Evolutionary conservation across 2,797 vertebrate species (phyloP), one percentile per base, ranked within the genome.

Genomic region (Erpetoichthys calabaricus): DNA sequence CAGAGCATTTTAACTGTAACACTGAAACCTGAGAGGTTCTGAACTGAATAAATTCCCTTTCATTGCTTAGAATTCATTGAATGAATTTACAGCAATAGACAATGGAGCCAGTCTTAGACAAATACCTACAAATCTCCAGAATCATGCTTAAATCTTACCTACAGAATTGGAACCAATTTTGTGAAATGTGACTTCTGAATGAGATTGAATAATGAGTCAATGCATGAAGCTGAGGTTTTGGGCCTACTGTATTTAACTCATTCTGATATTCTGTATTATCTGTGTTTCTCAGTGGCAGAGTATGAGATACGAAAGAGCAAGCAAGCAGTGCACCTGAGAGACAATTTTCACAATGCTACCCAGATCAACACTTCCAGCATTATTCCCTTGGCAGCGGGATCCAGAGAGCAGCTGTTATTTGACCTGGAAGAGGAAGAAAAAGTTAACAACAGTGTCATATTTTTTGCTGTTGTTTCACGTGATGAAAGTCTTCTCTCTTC

Each of bases 271-370:
- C 6, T 3, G 47, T 4, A 7, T 49, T 49, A 3, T 49, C 6
- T 49, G 47, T 7, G 6, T 55, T 51, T 65, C 65, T 57, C 50
- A 76, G 72, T 67, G 61, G 5, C 57, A 42, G 45, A 43, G 7
- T 77, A 77, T 45, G 69, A 75, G 42, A 63, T 77, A 55, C 49
- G 65, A 63, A 69, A 74, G 59, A 74, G 69, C 50, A 49, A 57
- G 50, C 61, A 8, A 50, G 59, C 70, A 52, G 51, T 63, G 45
- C 65, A 73, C 5, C 71, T 77, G 45, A 69, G 67, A 62, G 53
- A 75, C 56, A 72, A 67, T 7, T 77, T 73, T 53, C 54, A 55
- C 6, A 57, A 49, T 2, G 65, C 71, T 2, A 3, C 62, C 59
- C 56, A 61, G 59, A 64, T 77, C 47, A 70, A 70, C 50, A 69